Evolutionary conservation across 2,888 invertebrate species (phyloP).

Genomic region (Orchesellides sinensis): DNA sequence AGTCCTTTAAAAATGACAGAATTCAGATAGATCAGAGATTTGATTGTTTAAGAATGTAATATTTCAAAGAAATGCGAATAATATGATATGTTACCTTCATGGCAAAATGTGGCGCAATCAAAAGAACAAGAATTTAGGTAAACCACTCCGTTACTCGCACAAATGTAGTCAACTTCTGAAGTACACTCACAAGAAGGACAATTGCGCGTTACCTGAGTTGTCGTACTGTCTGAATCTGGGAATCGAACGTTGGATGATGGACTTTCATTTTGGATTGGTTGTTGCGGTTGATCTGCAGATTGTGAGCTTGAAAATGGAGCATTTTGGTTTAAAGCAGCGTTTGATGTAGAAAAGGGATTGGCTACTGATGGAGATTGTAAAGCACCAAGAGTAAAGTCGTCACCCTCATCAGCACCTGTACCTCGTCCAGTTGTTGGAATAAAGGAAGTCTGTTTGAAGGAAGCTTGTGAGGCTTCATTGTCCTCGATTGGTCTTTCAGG

Average conservation of each 20-base stretch:
- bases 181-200: constrained; percentile 58
- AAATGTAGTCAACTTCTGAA: constrained; percentile 48
- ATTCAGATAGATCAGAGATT: too few species aligned
- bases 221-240: background rate
- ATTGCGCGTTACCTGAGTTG: background rate
- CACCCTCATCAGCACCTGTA: background rate
- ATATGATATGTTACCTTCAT: constrained; percentile 27
- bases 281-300: background rate
- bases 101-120: constrained; percentile 55
- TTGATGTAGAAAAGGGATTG: background rate
- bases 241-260: constrained; percentile 22
- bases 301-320: too few species aligned
- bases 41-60: background rate
- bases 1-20: constrained; percentile 18
- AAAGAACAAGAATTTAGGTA: constrained; percentile 52
- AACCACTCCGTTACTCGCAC: constrained; percentile 43
- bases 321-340: background rate
- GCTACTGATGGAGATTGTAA: background rate
- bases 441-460: constrained; percentile 19
- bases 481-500: constrained; percentile 45
- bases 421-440: constrained; percentile 53
- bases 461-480: constrained; percentile 2
- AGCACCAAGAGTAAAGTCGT: background rate
- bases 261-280: background rate
- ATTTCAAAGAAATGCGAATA: background rate